Conservation (phyloP, 2,797 vertebrate genomes). For the Emydoidea blandingii region DNA sequence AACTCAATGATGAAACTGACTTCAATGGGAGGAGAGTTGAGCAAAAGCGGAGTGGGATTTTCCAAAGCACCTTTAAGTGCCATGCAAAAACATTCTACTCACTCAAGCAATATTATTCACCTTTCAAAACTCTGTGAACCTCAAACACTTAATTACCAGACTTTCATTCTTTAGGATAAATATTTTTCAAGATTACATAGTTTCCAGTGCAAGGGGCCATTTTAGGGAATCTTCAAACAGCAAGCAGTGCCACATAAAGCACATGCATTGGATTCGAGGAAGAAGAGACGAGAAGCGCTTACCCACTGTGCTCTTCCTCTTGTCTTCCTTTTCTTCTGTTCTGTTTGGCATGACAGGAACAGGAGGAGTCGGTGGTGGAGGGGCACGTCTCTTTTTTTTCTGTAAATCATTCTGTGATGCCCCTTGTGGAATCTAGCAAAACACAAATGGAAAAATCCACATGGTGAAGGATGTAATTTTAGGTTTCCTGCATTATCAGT, state of each 20-base stretch:
- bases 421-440: slow-evolving; percentile 80
- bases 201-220: background rate
- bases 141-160: slow-evolving; percentile 56
- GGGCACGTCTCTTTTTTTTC: slow-evolving; percentile 93
- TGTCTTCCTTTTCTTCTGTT: slow-evolving; percentile 88
- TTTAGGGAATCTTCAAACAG: background rate
- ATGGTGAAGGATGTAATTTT: background rate
- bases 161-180: slow-evolving; percentile 58
- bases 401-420: slow-evolving; percentile 83
- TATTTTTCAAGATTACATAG: background rate
- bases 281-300: slow-evolving; percentile 65
- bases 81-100: background rate
- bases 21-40: fast-evolving
- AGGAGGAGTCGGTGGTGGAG: slow-evolving; percentile 88
- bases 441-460: background rate
- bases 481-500: background rate
- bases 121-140: background rate
- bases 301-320: slow-evolving; percentile 91
- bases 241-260: background rate
- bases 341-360: slow-evolving; percentile 83
- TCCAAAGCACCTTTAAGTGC: background rate
- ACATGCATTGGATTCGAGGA: slow-evolving; percentile 15
- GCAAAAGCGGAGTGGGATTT: background rate
- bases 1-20: background rate
- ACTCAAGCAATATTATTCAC: background rate